Evolutionary conservation across 2,113 vertebrate species (phyloP), one percentile per base, ranked within the genome.

Genomic region (Megaleporinus macrocephalus): DNA sequence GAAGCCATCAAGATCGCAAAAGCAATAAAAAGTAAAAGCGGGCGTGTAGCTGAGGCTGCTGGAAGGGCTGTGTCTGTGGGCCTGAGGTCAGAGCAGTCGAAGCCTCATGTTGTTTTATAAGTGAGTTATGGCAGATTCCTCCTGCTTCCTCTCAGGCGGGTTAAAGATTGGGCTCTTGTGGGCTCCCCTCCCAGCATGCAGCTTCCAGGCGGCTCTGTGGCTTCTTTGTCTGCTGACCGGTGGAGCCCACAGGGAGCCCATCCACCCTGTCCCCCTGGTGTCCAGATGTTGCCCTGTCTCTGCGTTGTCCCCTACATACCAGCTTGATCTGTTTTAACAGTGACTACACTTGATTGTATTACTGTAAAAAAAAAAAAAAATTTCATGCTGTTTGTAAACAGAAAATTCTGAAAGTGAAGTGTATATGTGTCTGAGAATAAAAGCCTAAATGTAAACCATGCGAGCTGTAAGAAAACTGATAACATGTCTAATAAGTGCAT

Each of bases 71-170:
- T 51, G 71, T 75, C 65, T 75, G 74, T 81, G 73, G 66, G 68
- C 59, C 62, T 80, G 72, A 84, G 81, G 80, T 87, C 78, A 85
- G 63, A 62, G 61, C 65, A 66, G 82, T 49, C 72, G 77, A 57
- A 55, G 79, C 57, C 63, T 26, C 20, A 27, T 85, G 84, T 85
- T 86, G 86, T 86, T 88, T 88, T 88, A 82, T 85, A 84, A 80
- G 79, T 87, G 86, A 89, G 83, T 88, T 86, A 88, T 86, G 85
- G 83, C 62, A 41, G 83, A 85, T 80, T 88, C 85, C 72, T 53
- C 44, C 66, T 65, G 75, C 75, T 84, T 76, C 75, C 79, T 84
- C 76, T 84, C 62, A 57, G 65, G 27, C 61, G 36, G 84, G 81
- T 86, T 89, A 82, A 85, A 80, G 63, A 83, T 72, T 69, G 30